Evolutionary conservation across 2,797 vertebrate species (phyloP).

Genomic region (Botia almorhae): DNA sequence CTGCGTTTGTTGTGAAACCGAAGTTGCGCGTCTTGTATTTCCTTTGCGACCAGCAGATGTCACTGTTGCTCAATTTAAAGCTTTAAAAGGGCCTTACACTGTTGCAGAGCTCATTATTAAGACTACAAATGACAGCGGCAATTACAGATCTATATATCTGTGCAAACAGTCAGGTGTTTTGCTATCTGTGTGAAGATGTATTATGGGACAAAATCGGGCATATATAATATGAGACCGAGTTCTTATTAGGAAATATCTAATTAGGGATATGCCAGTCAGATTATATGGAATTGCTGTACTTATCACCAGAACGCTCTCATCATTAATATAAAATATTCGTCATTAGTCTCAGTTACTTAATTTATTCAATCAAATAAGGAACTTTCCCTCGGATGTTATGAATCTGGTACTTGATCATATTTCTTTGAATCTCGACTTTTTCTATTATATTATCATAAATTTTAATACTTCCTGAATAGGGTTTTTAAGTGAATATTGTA

Average conservation of each 20-base stretch:
- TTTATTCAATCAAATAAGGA: conserved; percentile 39
- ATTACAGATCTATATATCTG: conserved; percentile 17
- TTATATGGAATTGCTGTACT: conserved; percentile 32
- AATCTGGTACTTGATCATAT: conserved; percentile 12
- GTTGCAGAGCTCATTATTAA: conserved; percentile 20
- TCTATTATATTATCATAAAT: conserved; percentile 21
- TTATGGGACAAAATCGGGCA: conserved; percentile 38
- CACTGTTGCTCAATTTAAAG: conserved; percentile 75
- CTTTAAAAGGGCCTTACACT: neutral
- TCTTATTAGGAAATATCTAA: conserved; percentile 41
- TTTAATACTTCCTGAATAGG: conserved; percentile 9
- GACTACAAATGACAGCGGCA: too few relatives aligned
- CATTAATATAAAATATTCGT: conserved; percentile 31
- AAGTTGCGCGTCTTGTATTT: neutral
- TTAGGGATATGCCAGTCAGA: conserved; percentile 41
- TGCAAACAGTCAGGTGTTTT: conserved; percentile 34
- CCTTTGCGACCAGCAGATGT: conserved; percentile 73
- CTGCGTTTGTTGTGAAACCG: conserved; percentile 8
- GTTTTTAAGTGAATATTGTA: neutral
- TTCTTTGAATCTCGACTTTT: conserved; percentile 15
- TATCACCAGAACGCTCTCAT: conserved; percentile 31
- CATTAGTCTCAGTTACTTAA: conserved; percentile 36
- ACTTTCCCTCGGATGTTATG: conserved; percentile 24
- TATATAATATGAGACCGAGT: conserved; percentile 27
- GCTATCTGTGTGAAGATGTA: neutral